These are phyloP conservation scores for Meteorus sp. DNA, from an alignment of 1,140 invertebrate species.

Conservation along the genomic window DNA sequence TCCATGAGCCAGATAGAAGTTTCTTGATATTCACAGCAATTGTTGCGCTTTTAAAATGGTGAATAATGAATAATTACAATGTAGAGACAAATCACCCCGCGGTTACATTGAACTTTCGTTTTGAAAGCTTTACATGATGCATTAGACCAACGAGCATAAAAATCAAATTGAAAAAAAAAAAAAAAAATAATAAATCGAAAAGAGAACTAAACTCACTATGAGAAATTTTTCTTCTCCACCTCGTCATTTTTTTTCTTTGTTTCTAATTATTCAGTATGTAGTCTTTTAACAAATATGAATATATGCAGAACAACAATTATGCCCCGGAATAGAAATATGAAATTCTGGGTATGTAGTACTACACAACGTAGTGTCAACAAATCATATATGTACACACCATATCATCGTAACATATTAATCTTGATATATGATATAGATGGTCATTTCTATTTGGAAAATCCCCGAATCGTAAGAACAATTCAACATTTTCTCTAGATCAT, in stretches of 20 bases:
- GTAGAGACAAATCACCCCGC: slow-evolving; percentile 10
- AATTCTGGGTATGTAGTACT: background rate
- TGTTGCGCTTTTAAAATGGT: background rate
- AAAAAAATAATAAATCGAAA: background rate
- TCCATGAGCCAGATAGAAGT: background rate
- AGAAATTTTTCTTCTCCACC: background rate
- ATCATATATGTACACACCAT: slow-evolving; percentile 36
- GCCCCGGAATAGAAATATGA: too few relatives aligned
- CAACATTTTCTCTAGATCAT: too few relatives aligned
- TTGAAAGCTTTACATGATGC: slow-evolving; percentile 21
- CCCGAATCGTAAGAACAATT: too few relatives aligned
- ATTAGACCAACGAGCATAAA: slow-evolving; percentile 32
- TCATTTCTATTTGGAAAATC: too few relatives aligned
- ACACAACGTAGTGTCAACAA: background rate
- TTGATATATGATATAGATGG: too few relatives aligned
- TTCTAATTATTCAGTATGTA: too few relatives aligned
- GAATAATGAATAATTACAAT: slow-evolving; percentile 7
- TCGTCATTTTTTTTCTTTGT: background rate
- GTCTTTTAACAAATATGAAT: background rate
- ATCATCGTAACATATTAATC: slow-evolving; percentile 36
- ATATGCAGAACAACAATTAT: background rate
- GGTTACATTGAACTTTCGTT: background rate
- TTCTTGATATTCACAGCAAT: background rate
- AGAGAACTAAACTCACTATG: background rate
- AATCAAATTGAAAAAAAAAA: slow-evolving; percentile 28